phyloP scores from a whole-genome alignment of 2,888 invertebrate genomes.

The Adelognathus sp. region DNA sequence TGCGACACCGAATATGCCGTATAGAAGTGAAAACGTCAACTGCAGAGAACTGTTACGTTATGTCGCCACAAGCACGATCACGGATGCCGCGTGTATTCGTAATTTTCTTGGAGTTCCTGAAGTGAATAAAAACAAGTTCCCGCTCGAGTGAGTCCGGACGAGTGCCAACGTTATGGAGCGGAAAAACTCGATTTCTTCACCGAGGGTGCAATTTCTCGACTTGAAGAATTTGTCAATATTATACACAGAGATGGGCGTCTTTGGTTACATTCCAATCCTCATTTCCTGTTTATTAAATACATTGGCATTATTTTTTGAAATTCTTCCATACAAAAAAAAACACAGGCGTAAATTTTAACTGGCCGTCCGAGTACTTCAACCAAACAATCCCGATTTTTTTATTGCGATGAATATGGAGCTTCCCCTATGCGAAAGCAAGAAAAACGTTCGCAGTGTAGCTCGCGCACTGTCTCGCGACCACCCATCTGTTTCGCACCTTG shows the following conservation, averaged over 20 bases:
- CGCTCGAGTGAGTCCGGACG: slow-evolving; percentile 19
- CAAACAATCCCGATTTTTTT: no score
- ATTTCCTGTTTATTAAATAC: neutral
- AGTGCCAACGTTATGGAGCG: neutral
- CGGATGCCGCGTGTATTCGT: slow-evolving; percentile 12
- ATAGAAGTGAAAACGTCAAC: neutral
- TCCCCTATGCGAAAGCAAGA: no score
- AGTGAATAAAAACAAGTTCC: slow-evolving; percentile 15
- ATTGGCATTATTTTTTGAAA: no score
- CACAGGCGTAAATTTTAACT: no score
- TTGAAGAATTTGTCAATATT: neutral
- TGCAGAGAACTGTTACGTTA: neutral
- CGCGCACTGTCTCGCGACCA: no score
- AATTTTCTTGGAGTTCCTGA: slow-evolving; percentile 24
- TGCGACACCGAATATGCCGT: slow-evolving; percentile 4
- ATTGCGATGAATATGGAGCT: no score
- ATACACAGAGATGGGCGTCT: neutral
- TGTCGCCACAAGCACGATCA: slow-evolving; percentile 6
- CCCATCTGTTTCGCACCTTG: no score
- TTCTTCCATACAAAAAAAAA: no score
- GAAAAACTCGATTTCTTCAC: neutral
- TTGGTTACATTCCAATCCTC: neutral
- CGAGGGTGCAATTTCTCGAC: neutral
- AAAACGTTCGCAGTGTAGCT: no score
- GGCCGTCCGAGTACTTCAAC: no score